Evolutionary conservation across 2,888 invertebrate genomes (phyloP), one percentile per base, ranked within the genome.

Genomic region (Horisme vitalbata): DNA sequence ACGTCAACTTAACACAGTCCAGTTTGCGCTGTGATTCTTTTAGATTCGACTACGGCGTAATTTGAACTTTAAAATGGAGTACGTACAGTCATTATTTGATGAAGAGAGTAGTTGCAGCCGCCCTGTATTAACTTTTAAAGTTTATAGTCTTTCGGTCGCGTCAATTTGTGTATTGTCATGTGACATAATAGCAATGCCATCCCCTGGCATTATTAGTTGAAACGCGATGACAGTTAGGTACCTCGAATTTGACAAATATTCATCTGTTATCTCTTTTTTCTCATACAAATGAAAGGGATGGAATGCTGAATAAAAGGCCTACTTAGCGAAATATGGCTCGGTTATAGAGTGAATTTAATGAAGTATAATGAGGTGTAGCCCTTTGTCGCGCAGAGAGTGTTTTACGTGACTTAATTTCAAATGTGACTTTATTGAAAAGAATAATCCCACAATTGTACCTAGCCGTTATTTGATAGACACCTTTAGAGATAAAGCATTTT

Each of bases 81-180:
- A 0, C 0, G 8, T 54, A 59, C 31, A 45, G 55, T 18, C 28
- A 24, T 52, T 8, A 52, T 56, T 68, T 6, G 23, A 36, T 23
- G 6, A 27, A 7, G 21, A n/a, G 5, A 23, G 37, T 38, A 9
- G 10, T 9, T 15, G 30, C 39, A 52, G 57, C 53, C 59, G 61
- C 59, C 56, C 41, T 52, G 75, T 71, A 81, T 86, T 84, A 86
- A 83, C 85, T 87, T 84, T 64, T 80, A 71, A 70, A 84, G 84
- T 86, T 86, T 83, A 81, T 79, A 83, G 83, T 75, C 74, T 86
- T 79, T 86, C 80, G 85, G 84, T 79, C 83, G 79, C 80, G 86
- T 88, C 88, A 87, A 89, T 88, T 85, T 82, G 81, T 85, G 82
- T 86, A 87, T 89, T 88, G 86, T 89, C 83, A 87, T 83, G 79